These are phyloP conservation scores for Poeciliopsis retropinna DNA, from an alignment of 2,113 vertebrate species.

Conservation along the genomic window DNA sequence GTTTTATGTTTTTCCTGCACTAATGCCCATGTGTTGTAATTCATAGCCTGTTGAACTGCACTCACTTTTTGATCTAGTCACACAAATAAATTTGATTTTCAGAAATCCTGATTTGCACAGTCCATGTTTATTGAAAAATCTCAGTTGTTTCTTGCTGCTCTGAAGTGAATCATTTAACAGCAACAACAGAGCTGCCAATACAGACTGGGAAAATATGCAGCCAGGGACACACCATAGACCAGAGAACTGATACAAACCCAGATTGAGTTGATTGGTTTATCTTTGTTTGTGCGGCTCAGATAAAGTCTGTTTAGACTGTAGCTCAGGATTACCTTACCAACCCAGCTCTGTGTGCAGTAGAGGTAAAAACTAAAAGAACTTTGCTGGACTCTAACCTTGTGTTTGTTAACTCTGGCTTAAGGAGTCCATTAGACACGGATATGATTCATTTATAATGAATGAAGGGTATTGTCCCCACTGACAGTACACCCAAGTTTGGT, in stretches of 20 bases:
- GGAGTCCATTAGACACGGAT: slow-evolving; percentile 47
- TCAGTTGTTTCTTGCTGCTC: background rate
- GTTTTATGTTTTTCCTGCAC: background rate
- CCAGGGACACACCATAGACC: too few relatives aligned
- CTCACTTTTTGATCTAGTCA: background rate
- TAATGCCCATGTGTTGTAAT: background rate
- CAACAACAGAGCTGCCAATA: slow-evolving; percentile 7
- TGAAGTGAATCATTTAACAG: slow-evolving; percentile 6
- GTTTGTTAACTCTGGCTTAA: slow-evolving; percentile 55
- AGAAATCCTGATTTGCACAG: background rate
- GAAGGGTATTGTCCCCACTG: slow-evolving; percentile 15
- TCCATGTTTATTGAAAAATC: background rate
- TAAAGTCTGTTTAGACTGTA: slow-evolving; percentile 6
- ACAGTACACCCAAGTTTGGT: background rate
- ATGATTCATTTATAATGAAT: slow-evolving; percentile 47
- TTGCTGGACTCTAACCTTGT: slow-evolving; percentile 16
- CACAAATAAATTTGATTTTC: background rate
- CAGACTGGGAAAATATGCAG: background rate
- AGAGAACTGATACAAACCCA: background rate
- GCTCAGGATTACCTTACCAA: background rate
- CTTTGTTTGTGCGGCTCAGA: slow-evolving; percentile 11
- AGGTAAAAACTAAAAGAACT: slow-evolving; percentile 6
- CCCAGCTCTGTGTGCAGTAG: background rate
- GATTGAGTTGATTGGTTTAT: slow-evolving; percentile 13
- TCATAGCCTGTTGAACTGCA: background rate